A percentile compares a stretch with the other conserved stretches of the same genome.
Conservation (phyloP, 2,113 vertebrate genomes). For the Platysternon megacephalum region DNA sequence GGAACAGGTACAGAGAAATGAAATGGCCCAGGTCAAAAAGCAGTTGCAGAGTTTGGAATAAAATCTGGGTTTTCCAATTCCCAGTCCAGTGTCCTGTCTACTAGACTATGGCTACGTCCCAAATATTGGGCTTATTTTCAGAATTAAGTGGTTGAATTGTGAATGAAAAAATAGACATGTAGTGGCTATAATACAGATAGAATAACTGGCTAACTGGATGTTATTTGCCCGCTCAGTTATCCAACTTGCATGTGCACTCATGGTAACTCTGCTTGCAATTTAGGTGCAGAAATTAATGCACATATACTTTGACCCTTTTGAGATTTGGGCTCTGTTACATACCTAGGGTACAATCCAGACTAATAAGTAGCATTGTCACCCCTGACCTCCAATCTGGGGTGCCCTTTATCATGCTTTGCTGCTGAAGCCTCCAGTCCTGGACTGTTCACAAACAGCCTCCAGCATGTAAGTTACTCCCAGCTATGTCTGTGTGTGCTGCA, state of each 20-base stretch:
- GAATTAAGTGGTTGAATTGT: slow-evolving; percentile 49
- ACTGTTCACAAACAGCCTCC: background rate
- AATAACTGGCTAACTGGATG: slow-evolving; percentile 71
- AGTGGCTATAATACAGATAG: slow-evolving; percentile 64
- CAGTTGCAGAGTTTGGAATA: background rate
- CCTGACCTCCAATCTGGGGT: too few species aligned
- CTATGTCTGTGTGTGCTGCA: background rate
- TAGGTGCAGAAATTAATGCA: slow-evolving; percentile 49
- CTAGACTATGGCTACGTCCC: background rate
- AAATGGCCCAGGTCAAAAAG: fast-evolving
- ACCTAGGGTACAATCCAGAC: background rate
- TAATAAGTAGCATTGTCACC: too few species aligned
- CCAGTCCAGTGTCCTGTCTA: fast-evolving
- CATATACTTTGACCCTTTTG: background rate
- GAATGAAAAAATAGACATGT: slow-evolving; percentile 40
- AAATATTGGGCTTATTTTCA: slow-evolving; percentile 21
- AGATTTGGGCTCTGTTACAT: background rate
- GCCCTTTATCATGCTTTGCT: background rate
- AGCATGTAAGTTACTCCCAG: background rate
- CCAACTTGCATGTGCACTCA: slow-evolving; percentile 72
- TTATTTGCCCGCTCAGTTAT: slow-evolving; percentile 48
- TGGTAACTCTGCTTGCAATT: slow-evolving; percentile 71
- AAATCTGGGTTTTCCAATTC: background rate
- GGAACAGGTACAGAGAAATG: background rate
- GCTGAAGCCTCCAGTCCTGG: background rate